Percentiles rank a stretch among this genome's conserved stretches.
These are phyloP conservation scores for Callinectes sapidus DNA, from an alignment of 2,888 invertebrate genomes.

Conservation along the genomic window DNA sequence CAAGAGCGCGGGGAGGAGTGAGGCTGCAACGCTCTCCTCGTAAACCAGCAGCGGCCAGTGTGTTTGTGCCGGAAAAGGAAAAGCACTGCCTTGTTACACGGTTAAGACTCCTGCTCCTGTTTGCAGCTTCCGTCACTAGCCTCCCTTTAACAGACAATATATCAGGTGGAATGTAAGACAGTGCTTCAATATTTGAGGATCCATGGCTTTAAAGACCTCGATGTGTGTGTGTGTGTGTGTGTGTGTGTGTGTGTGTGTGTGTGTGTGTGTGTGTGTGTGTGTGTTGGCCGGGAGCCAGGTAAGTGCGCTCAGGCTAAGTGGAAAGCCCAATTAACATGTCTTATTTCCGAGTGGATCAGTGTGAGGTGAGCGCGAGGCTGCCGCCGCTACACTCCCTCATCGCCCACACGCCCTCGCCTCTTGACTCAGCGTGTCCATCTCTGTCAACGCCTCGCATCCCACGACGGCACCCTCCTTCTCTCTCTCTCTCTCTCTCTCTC, in stretches of 20 bases:
- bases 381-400: constrained; percentile 20
- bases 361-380: constrained; percentile 27
- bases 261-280: constrained; percentile 35
- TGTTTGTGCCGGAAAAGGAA: constrained; percentile 17
- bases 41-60: constrained; percentile 40
- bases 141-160: background rate
- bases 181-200: background rate
- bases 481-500: background rate
- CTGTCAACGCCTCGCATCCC: background rate
- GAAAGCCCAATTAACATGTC: constrained; percentile 61
- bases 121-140: background rate
- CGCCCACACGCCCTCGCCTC: constrained; percentile 5
- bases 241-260: constrained; percentile 21
- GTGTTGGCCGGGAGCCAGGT: constrained; percentile 50
- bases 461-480: background rate
- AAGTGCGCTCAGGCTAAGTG: constrained; percentile 49
- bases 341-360: constrained; percentile 48
- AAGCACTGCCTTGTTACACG: constrained; percentile 14
- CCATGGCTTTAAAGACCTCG: background rate
- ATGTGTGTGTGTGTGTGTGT: constrained; percentile 42
- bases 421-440: background rate
- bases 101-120: constrained; percentile 38
- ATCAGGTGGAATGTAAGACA: constrained; percentile 18
- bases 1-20: constrained; percentile 50
- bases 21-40: constrained; percentile 50